These are phyloP conservation scores for Neogale vison DNA, from an alignment of 2,113 vertebrate species.

Conservation along the genomic window DNA sequence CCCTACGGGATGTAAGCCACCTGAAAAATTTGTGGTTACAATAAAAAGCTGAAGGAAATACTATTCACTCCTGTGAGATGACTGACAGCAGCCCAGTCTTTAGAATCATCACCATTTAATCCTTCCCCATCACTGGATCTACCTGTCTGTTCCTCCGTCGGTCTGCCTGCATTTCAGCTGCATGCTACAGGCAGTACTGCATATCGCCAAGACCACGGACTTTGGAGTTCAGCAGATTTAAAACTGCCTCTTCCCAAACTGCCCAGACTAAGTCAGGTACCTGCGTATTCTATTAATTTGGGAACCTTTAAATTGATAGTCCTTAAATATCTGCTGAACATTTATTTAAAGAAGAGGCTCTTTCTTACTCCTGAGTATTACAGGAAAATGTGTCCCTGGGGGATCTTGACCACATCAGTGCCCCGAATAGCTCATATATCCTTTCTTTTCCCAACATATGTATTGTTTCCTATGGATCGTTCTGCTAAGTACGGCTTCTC, in stretches of 20 bases:
- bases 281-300: not conserved
- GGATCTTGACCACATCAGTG: not conserved
- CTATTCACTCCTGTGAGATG: not conserved
- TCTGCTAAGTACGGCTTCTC: not conserved
- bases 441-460: not conserved
- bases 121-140: not conserved
- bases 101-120: not conserved
- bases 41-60: conserved; percentile 26
- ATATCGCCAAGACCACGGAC: not conserved
- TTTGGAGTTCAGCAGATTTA: not conserved
- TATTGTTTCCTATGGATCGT: not conserved
- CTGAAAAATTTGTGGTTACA: conserved; percentile 12
- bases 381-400: not conserved
- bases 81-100: not conserved
- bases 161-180: not conserved
- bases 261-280: not conserved
- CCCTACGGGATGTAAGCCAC: not conserved
- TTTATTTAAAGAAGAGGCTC: not conserved
- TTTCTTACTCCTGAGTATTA: not conserved
- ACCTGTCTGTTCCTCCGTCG: not conserved
- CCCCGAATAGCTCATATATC: not conserved
- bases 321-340: conserved; percentile 26
- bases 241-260: not conserved
- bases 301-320: not conserved
- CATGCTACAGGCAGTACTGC: not conserved